Percentiles rank a stretch among this genome's conserved stretches.
These are phyloP conservation scores for Zhuqinia jingwanae DNA, from an alignment of 2,888 invertebrate species.

Conservation along the genomic window DNA sequence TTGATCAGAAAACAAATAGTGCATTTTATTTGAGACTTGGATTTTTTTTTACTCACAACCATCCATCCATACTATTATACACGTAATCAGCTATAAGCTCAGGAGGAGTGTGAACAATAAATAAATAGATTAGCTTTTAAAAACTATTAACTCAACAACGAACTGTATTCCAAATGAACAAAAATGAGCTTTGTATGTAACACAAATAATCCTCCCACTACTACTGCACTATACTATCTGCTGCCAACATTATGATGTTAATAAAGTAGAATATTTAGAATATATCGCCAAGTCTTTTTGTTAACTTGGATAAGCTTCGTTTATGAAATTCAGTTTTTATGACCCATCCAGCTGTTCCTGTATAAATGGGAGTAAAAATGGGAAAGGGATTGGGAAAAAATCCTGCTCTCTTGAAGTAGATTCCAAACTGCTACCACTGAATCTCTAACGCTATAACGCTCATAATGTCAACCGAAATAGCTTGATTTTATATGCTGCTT, in stretches of 20 bases:
- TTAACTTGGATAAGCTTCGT: neutral
- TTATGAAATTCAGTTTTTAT: constrained; percentile 54
- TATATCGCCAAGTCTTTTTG: neutral
- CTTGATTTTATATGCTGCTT: no score
- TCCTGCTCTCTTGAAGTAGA: no score
- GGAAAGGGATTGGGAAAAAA: constrained; percentile 9
- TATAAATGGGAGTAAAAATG: neutral
- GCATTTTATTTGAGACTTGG: no score
- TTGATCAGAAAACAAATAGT: constrained; percentile 67
- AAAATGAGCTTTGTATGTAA: neutral
- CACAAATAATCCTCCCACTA: constrained; percentile 8
- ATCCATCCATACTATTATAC: neutral
- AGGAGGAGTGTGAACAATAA: constrained; percentile 3
- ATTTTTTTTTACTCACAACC: no score
- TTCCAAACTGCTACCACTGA: no score
- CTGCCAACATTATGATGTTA: no score
- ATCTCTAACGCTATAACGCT: no score
- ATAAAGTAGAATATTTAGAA: no score
- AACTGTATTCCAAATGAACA: neutral
- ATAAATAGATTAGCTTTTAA: constrained; percentile 22
- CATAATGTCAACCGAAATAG: no score
- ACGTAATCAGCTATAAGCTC: neutral
- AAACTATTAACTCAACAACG: neutral
- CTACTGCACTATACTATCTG: no score
- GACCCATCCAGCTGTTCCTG: constrained; percentile 66